Evolutionary conservation across 2,113 vertebrate genomes (phyloP).

Genomic region (Nyctibius bracteatus): DNA sequence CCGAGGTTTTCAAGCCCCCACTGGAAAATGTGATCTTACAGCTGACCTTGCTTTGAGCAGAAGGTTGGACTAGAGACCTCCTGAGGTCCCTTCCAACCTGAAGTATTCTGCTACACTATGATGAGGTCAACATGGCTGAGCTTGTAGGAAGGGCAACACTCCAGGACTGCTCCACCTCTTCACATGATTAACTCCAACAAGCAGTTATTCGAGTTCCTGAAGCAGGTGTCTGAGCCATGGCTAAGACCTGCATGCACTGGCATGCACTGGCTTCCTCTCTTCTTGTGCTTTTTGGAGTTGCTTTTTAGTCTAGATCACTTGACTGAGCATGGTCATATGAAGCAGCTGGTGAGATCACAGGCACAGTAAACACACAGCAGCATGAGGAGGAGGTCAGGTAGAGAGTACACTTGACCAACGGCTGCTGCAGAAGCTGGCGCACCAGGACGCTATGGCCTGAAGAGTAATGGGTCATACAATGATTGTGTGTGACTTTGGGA

Average conservation of each 20-base stretch:
- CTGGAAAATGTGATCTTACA: neutral
- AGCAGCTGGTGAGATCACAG: accelerated
- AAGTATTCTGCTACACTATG: neutral
- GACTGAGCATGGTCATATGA: neutral
- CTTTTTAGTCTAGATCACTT: neutral
- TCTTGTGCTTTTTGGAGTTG: neutral
- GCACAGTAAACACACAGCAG: neutral
- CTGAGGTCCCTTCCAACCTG: neutral
- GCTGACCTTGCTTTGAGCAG: neutral
- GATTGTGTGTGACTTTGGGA: neutral
- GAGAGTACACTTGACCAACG: neutral
- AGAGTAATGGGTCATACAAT: neutral
- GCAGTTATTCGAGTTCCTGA: neutral
- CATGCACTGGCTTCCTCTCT: neutral
- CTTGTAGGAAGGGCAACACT: neutral
- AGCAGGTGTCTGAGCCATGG: neutral
- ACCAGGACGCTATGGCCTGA: neutral
- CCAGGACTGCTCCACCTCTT: neutral
- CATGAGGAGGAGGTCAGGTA: neutral
- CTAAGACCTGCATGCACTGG: too few relatives aligned
- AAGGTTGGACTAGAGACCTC: neutral
- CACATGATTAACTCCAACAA: neutral
- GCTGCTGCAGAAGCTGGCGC: neutral
- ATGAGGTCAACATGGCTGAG: neutral
- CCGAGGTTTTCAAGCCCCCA: neutral